Percentiles rank a stretch among this genome's conserved stretches.
These are phyloP conservation scores for Listrodromus nycthemerus DNA, from an alignment of 2,888 invertebrate genomes.

Conservation along the genomic window DNA sequence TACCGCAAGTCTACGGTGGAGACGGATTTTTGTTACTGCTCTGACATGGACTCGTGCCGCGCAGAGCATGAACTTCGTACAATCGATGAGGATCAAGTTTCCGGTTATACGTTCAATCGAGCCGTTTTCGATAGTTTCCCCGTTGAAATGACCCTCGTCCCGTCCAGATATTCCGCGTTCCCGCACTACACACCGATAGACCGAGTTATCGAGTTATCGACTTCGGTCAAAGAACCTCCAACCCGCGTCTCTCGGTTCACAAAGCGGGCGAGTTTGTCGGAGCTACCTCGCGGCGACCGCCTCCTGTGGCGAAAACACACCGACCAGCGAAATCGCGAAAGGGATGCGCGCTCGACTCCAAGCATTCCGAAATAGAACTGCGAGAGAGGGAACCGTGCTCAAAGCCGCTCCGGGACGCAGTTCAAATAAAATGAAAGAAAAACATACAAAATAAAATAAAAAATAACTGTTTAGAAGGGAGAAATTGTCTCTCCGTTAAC, in stretches of 20 bases:
- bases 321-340: conserved; percentile 46
- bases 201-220: conserved; percentile 67
- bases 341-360: conserved; percentile 36
- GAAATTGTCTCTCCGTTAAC: conserved; percentile 61
- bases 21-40: no score
- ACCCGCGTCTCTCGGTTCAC: conserved; percentile 13
- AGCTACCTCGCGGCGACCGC: conserved; percentile 33
- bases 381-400: conserved; percentile 32
- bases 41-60: no score
- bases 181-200: conserved; percentile 18
- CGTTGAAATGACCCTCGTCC: background rate
- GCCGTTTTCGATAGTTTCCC: conserved; percentile 21
- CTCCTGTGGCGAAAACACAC: conserved; percentile 19
- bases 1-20: no score
- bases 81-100: conserved; percentile 49
- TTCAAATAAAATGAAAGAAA: conserved; percentile 31
- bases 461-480: background rate
- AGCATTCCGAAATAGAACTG: conserved; percentile 38
- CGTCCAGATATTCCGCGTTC: conserved; percentile 7
- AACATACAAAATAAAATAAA: background rate
- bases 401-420: conserved; percentile 44
- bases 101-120: conserved; percentile 50
- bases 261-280: conserved; percentile 51
- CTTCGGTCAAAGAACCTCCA: conserved; percentile 57
- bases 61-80: background rate